Evolutionary conservation across 2,113 vertebrate species (phyloP), one percentile per base, ranked within the genome.

Genomic region (Colistium nudipinnis): DNA sequence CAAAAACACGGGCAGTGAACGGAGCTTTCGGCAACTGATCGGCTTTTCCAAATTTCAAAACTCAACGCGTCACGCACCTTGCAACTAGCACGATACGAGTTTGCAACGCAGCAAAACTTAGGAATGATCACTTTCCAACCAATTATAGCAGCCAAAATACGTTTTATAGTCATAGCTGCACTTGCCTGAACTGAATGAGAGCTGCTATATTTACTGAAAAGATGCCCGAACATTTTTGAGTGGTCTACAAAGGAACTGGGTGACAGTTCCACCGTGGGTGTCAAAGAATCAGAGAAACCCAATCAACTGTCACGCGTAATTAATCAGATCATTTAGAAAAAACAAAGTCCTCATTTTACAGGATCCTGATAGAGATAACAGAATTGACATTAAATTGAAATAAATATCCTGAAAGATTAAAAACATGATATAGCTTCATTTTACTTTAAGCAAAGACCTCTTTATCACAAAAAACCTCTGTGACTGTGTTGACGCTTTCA

Each of bases 21-120:
- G n/a, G n/a, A n/a, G n/a, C n/a, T n/a, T n/a, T n/a, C n/a, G n/a
- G n/a, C n/a, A n/a, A n/a, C 62, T 35, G 49, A 24, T 67, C 27
- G 43, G 55, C 47, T 62, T 41, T 76, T 56, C 43, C 16, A 53
- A 55, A 63, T 35, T 41, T 30, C 6, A 44, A 55, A 73, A 73
- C 33, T 41, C 41, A 47, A 27, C 53, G 63, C 22, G 52, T 35
- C 24, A 48, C 11, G 31, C 27, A 62, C 36, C 22, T 57, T 45
- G 38, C 35, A 49, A 76, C n/a, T 39, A 4, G 3, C 31, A 8
- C 43, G 35, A 59, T 68, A 43, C 20, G 0, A 47, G 36, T 43
- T 68, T 39, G 43, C 24, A 75, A 43, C 33, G 38, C 51, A 48
- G 45, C 39, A 45, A 80, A 43, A 56, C 22, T 31, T n/a, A n/a